Evolutionary conservation across 2,888 invertebrate species (phyloP).

Genomic region (Drosophila dives): DNA sequence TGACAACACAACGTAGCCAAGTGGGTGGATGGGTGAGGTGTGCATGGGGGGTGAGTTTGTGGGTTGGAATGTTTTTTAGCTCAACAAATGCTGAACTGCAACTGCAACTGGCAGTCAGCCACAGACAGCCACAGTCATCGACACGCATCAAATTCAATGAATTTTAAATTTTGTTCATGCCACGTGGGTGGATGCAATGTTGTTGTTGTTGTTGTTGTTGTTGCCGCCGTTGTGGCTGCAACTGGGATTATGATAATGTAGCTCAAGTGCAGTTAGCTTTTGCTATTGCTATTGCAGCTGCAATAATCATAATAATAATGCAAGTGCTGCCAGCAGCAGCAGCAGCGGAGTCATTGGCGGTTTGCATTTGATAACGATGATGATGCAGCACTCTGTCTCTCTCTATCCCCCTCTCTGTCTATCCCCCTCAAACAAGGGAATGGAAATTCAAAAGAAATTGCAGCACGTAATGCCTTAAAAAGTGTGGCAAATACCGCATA

Average conservation of each 20-base stretch:
- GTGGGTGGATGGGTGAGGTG: not conserved
- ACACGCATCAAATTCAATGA: constrained; percentile 72
- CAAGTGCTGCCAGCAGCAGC: constrained; percentile 48
- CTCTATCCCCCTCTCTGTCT: not conserved
- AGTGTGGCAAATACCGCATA: constrained; percentile 32
- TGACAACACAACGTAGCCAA: constrained; percentile 16
- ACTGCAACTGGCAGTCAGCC: constrained; percentile 2
- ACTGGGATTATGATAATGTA: constrained; percentile 74
- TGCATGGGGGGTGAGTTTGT: not conserved
- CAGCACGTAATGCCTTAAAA: constrained; percentile 56
- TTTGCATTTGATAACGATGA: constrained; percentile 71
- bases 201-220: constrained; percentile 20
- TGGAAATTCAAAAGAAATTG: constrained; percentile 31
- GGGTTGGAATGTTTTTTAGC: constrained; percentile 2
- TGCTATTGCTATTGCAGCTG: constrained; percentile 64
- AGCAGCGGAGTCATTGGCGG: constrained; percentile 19
- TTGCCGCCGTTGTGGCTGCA: constrained; percentile 38
- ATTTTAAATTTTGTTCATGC: constrained; percentile 64
- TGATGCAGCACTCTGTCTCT: constrained; percentile 40
- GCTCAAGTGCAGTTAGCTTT: constrained; percentile 76
- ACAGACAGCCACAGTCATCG: constrained; percentile 41
- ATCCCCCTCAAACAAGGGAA: not conserved
- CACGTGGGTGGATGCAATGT: constrained; percentile 5
- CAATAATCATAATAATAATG: constrained; percentile 66
- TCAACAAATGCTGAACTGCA: constrained; percentile 18